Percentiles rank a stretch among this genome's conserved stretches.
Conservation (phyloP, 2,113 vertebrate species). For the Nanorana parkeri region DNA sequence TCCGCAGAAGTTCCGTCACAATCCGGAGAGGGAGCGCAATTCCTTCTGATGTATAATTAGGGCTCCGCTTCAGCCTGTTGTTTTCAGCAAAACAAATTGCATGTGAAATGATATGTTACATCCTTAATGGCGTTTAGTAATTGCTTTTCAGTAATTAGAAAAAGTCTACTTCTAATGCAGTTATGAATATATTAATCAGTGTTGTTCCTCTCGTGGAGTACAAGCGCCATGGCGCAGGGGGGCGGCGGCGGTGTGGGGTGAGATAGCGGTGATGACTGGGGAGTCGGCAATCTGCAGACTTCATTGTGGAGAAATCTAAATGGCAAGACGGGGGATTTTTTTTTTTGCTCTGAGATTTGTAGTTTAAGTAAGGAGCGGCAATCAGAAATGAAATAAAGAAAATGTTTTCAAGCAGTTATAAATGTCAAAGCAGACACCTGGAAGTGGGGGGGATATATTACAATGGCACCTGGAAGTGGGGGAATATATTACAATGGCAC, state of each 20-base stretch:
- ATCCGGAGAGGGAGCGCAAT: background rate
- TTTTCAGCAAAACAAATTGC: constrained; percentile 39
- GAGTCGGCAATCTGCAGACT: too few species aligned
- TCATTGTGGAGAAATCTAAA: too few species aligned
- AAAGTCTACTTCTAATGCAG: constrained; percentile 30
- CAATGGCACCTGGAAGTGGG: too few species aligned
- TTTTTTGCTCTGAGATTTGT: too few species aligned
- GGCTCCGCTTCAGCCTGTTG: constrained; percentile 27
- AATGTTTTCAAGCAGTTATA: too few species aligned
- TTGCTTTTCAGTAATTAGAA: constrained; percentile 50
- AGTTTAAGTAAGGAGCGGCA: too few species aligned
- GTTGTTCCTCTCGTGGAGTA: background rate
- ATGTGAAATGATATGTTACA: constrained; percentile 36
- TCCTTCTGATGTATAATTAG: constrained; percentile 22
- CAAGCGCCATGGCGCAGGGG: background rate
- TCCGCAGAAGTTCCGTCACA: background rate
- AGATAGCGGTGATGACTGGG: too few species aligned
- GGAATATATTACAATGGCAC: too few species aligned
- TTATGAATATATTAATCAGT: constrained; percentile 41
- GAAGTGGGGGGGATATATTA: too few species aligned
- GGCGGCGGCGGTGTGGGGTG: background rate
- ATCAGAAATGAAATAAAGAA: too few species aligned
- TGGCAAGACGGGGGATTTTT: too few species aligned
- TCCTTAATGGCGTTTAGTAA: constrained; percentile 34
- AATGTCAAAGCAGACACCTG: too few species aligned